These are phyloP conservation scores for Adelphocoris suturalis DNA, from an alignment of 2,888 invertebrate genomes.

Conservation along the genomic window DNA sequence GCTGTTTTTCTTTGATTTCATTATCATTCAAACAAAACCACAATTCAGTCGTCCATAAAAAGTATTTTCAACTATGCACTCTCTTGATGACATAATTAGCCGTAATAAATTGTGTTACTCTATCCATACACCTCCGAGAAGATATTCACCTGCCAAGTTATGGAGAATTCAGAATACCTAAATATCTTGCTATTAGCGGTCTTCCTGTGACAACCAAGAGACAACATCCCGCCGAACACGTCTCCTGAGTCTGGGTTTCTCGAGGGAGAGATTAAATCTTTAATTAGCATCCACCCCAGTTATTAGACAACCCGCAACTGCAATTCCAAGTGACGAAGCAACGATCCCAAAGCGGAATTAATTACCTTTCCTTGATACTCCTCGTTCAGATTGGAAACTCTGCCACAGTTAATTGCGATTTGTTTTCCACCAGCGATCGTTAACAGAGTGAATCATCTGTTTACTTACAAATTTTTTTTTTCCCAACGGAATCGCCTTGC, in stretches of 20 bases:
- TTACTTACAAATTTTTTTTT: background rate
- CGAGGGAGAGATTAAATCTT: background rate
- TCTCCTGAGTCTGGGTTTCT: background rate
- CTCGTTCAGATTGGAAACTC: background rate
- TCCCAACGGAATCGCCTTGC: no score
- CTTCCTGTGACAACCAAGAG: constrained; percentile 1
- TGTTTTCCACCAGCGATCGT: background rate
- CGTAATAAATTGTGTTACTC: no score
- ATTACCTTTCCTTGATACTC: background rate
- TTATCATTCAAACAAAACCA: no score
- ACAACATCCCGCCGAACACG: background rate
- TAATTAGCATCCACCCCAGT: constrained; percentile 37
- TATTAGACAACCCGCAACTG: background rate
- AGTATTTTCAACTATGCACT: no score
- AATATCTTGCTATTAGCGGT: background rate
- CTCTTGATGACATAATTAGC: no score
- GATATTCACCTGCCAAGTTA: no score
- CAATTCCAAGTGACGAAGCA: constrained; percentile 21
- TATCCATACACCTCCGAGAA: no score
- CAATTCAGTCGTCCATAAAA: no score
- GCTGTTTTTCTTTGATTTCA: no score
- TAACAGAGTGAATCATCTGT: background rate
- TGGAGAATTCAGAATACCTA: no score
- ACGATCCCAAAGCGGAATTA: constrained; percentile 11
- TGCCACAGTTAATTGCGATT: background rate